These are phyloP conservation scores for Papio anubis DNA, from an alignment of 2,113 vertebrate species.

Conservation along the genomic window DNA sequence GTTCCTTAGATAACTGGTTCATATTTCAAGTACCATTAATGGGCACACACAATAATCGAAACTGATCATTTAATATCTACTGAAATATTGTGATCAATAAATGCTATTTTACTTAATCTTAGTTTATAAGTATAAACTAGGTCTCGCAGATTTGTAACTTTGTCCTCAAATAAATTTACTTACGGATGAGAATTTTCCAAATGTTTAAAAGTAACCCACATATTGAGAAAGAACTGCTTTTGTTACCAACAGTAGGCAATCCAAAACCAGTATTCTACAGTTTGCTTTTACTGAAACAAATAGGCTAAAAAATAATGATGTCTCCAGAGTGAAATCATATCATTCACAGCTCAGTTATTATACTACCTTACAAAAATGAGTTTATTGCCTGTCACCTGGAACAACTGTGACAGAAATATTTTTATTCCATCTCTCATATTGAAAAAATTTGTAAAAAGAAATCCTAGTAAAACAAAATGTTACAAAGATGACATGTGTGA, in stretches of 20 bases:
- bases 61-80: neutral
- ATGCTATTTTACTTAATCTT: neutral
- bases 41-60: neutral
- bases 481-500: neutral
- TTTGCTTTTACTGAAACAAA: conserved; percentile 50
- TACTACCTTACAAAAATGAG: conserved; percentile 39
- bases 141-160: neutral
- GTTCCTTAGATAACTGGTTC: neutral
- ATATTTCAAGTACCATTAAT: neutral
- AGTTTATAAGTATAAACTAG: conserved; percentile 13
- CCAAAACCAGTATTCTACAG: neutral
- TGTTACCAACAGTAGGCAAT: neutral
- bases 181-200: neutral
- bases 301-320: conserved; percentile 6
- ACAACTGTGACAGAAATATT: conserved; percentile 44
- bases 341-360: conserved; percentile 46
- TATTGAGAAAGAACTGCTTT: neutral
- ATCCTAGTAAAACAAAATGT: conserved; percentile 49
- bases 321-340: conserved; percentile 37
- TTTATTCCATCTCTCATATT: conserved; percentile 14
- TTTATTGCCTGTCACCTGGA: conserved; percentile 42
- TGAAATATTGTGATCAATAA: conserved; percentile 36
- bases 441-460: conserved; percentile 25
- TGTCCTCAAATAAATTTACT: conserved; percentile 23
- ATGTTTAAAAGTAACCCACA: neutral